A percentile compares a stretch with the other conserved stretches of the same genome.
These are phyloP conservation scores for Zeugodacus cucurbitae DNA, from an alignment of 1,140 invertebrate species.

Conservation along the genomic window DNA sequence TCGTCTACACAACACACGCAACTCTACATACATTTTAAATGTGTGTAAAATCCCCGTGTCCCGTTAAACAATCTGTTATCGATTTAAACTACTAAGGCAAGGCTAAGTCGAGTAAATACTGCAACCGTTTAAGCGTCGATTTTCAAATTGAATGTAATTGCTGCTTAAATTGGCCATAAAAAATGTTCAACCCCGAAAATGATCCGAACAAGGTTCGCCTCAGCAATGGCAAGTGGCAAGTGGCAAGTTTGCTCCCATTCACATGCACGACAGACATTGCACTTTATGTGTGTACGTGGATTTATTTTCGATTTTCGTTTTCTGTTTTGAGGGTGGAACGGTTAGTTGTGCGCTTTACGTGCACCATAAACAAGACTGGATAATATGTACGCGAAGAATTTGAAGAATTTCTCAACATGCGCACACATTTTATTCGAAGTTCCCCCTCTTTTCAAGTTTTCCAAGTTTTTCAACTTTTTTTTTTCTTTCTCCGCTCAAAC, in stretches of 20 bases:
- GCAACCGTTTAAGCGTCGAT: conserved; percentile 24
- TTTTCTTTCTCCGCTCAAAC: neutral
- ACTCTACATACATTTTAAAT: neutral
- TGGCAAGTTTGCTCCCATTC: neutral
- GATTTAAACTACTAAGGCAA: conserved; percentile 25
- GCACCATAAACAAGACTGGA: conserved; percentile 15
- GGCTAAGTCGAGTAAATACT: too few species aligned
- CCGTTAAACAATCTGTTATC: neutral
- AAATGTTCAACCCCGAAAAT: conserved; percentile 22
- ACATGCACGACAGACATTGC: neutral
- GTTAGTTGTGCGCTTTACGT: neutral
- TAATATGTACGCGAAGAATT: conserved; percentile 2
- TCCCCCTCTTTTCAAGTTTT: conserved; percentile 24
- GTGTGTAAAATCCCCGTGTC: neutral
- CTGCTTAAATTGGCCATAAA: conserved; percentile 30
- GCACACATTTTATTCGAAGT: conserved; percentile 19
- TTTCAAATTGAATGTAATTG: conserved; percentile 39
- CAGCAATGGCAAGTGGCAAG: neutral
- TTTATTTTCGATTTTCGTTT: neutral
- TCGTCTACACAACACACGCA: neutral
- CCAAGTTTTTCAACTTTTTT: too few species aligned
- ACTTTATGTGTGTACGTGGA: neutral
- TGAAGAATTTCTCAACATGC: conserved; percentile 34
- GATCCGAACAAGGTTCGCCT: neutral
- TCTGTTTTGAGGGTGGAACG: neutral